Conservation (phyloP, 2,113 vertebrate species). For the Cheilinus undulatus region DNA sequence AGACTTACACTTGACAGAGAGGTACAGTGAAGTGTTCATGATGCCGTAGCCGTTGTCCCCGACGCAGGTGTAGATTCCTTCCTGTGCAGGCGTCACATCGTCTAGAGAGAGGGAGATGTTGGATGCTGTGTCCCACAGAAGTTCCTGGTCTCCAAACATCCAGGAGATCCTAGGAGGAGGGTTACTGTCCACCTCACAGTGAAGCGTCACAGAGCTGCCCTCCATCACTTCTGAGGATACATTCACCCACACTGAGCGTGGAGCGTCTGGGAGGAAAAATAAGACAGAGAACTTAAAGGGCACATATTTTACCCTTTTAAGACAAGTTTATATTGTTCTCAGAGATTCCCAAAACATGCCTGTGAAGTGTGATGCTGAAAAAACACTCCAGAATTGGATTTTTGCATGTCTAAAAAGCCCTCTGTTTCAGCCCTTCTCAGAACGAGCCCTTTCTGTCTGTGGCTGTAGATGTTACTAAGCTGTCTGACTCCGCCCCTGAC, state of each 20-base stretch:
- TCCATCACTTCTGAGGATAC: conserved; percentile 89
- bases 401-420: no score
- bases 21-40: conserved; percentile 89
- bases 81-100: conserved; percentile 82
- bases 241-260: conserved; percentile 88
- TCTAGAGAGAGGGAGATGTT: conserved; percentile 86
- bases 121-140: conserved; percentile 84
- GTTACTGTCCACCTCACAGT: conserved; percentile 92
- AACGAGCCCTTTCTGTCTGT: no score
- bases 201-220: conserved; percentile 85
- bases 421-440: no score
- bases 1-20: conserved; percentile 90
- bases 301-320: no score
- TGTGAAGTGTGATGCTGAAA: no score
- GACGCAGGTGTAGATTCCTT: conserved; percentile 89
- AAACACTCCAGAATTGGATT: no score
- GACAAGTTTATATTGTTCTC: no score
- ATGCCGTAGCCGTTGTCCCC: conserved; percentile 88
- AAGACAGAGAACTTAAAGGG: neutral
- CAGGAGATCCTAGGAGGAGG: conserved; percentile 87
- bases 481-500: no score
- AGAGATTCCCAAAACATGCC: no score
- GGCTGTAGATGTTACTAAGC: no score
- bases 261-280: conserved; percentile 75
- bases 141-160: conserved; percentile 84